Evolutionary conservation across 2,113 vertebrate species (phyloP).

Genomic region (Erinaceus europaeus): DNA sequence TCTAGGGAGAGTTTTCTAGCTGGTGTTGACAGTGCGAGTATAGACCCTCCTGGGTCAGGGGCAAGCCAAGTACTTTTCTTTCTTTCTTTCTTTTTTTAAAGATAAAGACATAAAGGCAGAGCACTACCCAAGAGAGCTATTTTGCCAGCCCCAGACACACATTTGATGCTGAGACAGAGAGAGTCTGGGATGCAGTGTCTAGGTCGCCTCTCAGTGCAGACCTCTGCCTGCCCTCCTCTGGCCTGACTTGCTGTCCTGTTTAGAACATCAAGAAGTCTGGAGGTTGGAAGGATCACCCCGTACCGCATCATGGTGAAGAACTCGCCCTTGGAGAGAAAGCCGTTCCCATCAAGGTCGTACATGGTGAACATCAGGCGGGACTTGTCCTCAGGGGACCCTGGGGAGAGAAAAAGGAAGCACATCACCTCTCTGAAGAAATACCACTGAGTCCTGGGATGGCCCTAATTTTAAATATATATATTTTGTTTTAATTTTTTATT

Average conservation of each 20-base stretch:
- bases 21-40: neutral
- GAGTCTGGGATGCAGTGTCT: neutral
- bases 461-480: no score
- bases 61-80: no score
- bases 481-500: no score
- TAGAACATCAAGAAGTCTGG: neutral
- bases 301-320: slow-evolving; percentile 95
- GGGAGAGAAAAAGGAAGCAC: neutral
- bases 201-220: neutral
- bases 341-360: slow-evolving; percentile 91
- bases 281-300: neutral
- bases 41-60: neutral
- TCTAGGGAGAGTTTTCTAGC: neutral
- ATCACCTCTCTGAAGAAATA: neutral
- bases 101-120: no score
- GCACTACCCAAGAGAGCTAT: no score
- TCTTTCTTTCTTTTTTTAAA: no score
- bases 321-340: slow-evolving; percentile 91
- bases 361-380: slow-evolving; percentile 94
- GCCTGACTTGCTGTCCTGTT: neutral
- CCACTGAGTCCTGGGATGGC: no score
- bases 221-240: neutral
- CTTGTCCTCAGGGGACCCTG: slow-evolving; percentile 94
- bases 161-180: neutral
- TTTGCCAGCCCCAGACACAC: no score